Percentiles rank a stretch among this genome's conserved stretches.
These are phyloP conservation scores for Danio tinwini DNA, from an alignment of 2,797 vertebrate species.

Conservation along the genomic window DNA sequence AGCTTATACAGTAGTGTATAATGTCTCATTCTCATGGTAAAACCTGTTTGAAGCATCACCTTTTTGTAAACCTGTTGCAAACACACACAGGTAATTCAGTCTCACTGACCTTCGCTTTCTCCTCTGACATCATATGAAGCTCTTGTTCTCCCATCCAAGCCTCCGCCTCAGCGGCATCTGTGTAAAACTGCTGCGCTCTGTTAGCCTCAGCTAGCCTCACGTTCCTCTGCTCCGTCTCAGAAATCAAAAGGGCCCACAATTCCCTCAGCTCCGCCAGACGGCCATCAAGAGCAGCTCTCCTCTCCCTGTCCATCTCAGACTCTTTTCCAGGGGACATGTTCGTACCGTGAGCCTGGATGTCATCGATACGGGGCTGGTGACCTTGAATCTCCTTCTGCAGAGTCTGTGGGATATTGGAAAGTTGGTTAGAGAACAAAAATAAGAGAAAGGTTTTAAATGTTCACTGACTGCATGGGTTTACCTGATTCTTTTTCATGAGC, in stretches of 20 bases:
- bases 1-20: background rate
- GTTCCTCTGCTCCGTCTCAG: slow-evolving; percentile 84
- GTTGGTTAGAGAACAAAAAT: background rate
- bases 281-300: slow-evolving; percentile 77
- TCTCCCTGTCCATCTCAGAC: slow-evolving; percentile 70
- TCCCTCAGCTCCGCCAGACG: slow-evolving; percentile 81
- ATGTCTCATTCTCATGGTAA: background rate
- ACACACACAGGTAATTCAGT: slow-evolving; percentile 40
- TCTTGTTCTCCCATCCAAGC: slow-evolving; percentile 98
- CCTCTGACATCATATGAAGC: slow-evolving; percentile 96
- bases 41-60: background rate
- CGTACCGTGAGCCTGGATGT: slow-evolving; percentile 80
- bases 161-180: slow-evolving; percentile 89
- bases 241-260: slow-evolving; percentile 86
- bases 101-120: slow-evolving; percentile 89
- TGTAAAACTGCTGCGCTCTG: slow-evolving; percentile 91
- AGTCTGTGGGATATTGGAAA: slow-evolving; percentile 74
- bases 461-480: slow-evolving; percentile 55
- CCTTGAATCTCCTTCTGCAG: slow-evolving; percentile 95
- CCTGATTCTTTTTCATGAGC: slow-evolving; percentile 96
- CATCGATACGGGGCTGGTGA: slow-evolving; percentile 90
- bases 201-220: slow-evolving; percentile 83
- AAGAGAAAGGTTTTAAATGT: background rate
- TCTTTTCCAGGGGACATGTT: slow-evolving; percentile 72
- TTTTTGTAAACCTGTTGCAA: background rate